Evolutionary conservation across 92 coral and sea anemone species (phyloP), one percentile per base, ranked within the genome.

Genomic region (Porites rus): DNA sequence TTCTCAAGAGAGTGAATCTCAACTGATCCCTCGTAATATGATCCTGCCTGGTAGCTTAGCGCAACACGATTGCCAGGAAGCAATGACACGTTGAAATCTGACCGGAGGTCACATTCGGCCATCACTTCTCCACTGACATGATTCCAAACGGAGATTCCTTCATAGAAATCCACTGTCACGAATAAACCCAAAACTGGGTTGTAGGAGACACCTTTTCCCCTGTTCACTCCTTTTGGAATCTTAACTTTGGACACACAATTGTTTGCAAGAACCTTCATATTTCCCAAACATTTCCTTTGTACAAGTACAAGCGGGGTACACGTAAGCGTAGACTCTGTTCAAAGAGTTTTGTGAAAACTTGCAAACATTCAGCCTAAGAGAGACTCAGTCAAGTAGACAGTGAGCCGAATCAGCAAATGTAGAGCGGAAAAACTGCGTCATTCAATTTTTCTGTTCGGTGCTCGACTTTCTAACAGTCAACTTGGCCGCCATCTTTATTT

Each of bases 101-200:
- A 31, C 25, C 52, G 3, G 11, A 64, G 70, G 4, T 38, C 64
- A 74, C 84, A 84, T 20, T 73, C 51, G 12, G 81, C 86, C 11
- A 78, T 24, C 6, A 89, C 81, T 52, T 68, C 20, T 72, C 59
- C 79, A 53, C 70, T 89, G 80, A n/a, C 17, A 18, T 89, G 85
- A 77, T 73, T 46, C 92, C 92, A 89, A 19, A 89, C 62, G 21
- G 61, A 84, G 25, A 77, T 81, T 4, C 88, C 69, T 22, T 51
- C 51, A 7, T 65, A 64, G 31, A 3, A 2, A 75, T 78, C 61
- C 25, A 89, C 4, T 21, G 86, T 84, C 17, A 71, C 92, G 77
- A 50, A 89, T 76, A 89, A 79, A 73, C 50, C 85, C 69, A 89
- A 65, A 65, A 62, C 89, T 66, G 84, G 81, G 54, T 80, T 89